These are phyloP conservation scores for Geotrypetes seraphini DNA, from an alignment of 2,797 vertebrate species.

Conservation along the genomic window DNA sequence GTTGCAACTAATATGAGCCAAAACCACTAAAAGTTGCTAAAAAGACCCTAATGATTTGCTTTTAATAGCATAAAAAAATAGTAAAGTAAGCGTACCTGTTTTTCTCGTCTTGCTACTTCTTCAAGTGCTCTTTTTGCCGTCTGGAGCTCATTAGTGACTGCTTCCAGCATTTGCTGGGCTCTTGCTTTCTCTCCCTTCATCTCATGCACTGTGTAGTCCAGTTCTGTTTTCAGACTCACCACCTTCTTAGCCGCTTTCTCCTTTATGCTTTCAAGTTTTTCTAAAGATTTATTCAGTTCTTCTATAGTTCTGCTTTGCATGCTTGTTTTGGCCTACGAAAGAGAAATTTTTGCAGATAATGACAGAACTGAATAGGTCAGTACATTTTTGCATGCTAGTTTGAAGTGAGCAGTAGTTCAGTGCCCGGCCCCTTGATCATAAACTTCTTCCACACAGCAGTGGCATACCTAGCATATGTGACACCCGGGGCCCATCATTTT, in stretches of 20 bases:
- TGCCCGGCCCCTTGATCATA: no score
- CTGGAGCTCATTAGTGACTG: slow-evolving; percentile 24
- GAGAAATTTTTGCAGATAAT: not conserved
- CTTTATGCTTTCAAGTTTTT: slow-evolving; percentile 20
- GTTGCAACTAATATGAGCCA: slow-evolving; percentile 16
- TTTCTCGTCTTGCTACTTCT: slow-evolving; percentile 14
- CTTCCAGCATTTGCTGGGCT: slow-evolving; percentile 10
- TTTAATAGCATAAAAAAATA: slow-evolving; percentile 13
- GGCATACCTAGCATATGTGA: no score
- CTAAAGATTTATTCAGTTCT: slow-evolving; percentile 24
- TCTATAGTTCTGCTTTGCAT: slow-evolving; percentile 21
- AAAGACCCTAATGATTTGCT: slow-evolving; percentile 35
- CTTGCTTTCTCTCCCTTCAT: slow-evolving; percentile 7
- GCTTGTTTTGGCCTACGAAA: not conserved
- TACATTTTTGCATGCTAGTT: no score
- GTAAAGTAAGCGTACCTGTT: slow-evolving; percentile 18
- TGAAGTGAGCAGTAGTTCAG: no score
- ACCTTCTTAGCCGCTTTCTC: slow-evolving; percentile 25
- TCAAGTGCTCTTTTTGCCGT: slow-evolving; percentile 33
- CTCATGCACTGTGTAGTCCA: slow-evolving; percentile 7
- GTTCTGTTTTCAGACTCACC: slow-evolving; percentile 23
- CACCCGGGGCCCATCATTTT: no score
- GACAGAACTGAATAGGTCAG: not conserved
- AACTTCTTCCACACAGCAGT: no score
- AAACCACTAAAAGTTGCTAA: slow-evolving; percentile 19